These are phyloP conservation scores for Micromys minutus DNA, from an alignment of 2,113 vertebrate genomes.

Conservation along the genomic window DNA sequence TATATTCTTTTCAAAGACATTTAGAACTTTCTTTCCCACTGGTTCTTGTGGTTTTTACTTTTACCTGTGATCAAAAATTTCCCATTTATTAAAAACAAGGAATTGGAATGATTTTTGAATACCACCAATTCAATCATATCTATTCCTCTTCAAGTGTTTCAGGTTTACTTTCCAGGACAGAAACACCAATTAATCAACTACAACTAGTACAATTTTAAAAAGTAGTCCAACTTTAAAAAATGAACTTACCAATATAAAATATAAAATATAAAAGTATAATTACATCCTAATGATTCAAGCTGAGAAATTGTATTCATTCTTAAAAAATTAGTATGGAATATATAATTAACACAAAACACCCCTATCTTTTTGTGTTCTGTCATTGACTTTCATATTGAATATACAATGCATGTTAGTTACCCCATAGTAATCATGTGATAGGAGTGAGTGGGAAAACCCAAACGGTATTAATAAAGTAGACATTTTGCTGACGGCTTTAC, in stretches of 20 bases:
- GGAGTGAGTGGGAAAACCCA: neutral
- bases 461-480: neutral
- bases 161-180: neutral
- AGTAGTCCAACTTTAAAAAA: neutral
- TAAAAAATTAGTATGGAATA: neutral
- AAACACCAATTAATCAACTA: neutral
- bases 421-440: neutral
- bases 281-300: neutral
- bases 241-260: neutral
- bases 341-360: neutral
- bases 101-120: conserved; percentile 26
- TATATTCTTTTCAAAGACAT: conserved; percentile 41
- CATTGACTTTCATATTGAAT: neutral
- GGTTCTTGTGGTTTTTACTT: neutral
- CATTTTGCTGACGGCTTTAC: neutral
- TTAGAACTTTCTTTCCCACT: neutral
- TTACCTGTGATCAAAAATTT: conserved; percentile 35
- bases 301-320: neutral
- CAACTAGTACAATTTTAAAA: neutral
- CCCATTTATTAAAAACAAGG: neutral
- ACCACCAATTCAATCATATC: neutral
- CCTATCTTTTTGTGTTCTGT: neutral
- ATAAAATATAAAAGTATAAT: conserved; percentile 16
- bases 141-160: neutral
- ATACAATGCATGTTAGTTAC: neutral